Evolutionary conservation across 2,113 vertebrate species (phyloP), one percentile per base, ranked within the genome.

Genomic region (Amphilophus citrinellus): DNA sequence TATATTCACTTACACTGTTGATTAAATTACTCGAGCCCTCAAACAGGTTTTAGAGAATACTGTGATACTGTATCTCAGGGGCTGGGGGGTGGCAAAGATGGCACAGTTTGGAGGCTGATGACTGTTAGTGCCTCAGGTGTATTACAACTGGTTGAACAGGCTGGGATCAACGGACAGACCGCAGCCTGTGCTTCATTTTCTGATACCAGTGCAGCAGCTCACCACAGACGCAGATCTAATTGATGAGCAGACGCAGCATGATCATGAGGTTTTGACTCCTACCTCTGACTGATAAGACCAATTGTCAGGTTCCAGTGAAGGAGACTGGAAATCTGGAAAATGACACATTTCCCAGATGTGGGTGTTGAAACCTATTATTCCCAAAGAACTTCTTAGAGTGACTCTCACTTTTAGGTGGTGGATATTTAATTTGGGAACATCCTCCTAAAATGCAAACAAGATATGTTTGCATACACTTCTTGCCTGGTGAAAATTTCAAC

Each of bases 111-210:
- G 18, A 75, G 30, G 37, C 62, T 14, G 24, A 53, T 73, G 91
- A 87, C 94, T 89, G 94, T 94, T 91, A 63, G 42, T 79, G 92
- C 94, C 93, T 92, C 83, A 62, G 91, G 95, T 83, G 47, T 18
- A 89, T 89, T 85, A 82, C 76, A 81, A 92, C 93, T 77, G 35
- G 94, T 92, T 65, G 30, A 83, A 84, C 93, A 84, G 91, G 94
- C 93, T 92, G 35, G 9, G 27, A 75, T 83, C 68, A 78, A 73
- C 88, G 80, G 80, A 35, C 85, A 84, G 81, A 22, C 4, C 20
- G 17, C 73, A 42, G 85, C 42, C 17, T 27, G 11, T 7, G 4
- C 50, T 66, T 76, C 6, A 44, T 47, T 77, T 61, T 24, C 80
- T 22, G 30, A 37, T 32, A 35, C 1, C 9, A 60, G 10, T 2